Evolutionary conservation across 2,113 vertebrate genomes (phyloP).

Genomic region (Psittacus erithacus): DNA sequence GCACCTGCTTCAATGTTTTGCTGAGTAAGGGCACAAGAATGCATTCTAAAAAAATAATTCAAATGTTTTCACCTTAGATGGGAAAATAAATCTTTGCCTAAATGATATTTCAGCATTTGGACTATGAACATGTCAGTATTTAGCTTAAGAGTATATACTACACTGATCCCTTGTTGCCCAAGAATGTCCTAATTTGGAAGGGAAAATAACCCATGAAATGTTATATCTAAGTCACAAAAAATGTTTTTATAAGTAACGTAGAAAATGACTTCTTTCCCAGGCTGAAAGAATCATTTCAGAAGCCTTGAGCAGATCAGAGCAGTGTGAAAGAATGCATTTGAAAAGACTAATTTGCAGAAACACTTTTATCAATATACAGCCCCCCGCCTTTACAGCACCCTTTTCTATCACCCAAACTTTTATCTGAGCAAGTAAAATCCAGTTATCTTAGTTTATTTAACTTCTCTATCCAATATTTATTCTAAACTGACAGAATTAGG

Average conservation of each 20-base stretch:
- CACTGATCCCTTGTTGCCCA: conserved; percentile 6
- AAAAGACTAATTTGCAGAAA: conserved; percentile 19
- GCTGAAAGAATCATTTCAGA: not conserved
- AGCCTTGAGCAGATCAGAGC: not conserved
- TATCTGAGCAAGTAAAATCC: conserved; percentile 54
- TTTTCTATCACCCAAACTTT: conserved; percentile 36
- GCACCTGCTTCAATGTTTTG: conserved; percentile 12
- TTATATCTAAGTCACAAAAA: not conserved
- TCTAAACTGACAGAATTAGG: conserved; percentile 58
- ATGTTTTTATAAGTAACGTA: conserved; percentile 4
- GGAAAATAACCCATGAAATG: conserved; percentile 10
- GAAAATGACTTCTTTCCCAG: conserved; percentile 15
- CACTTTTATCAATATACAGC: not conserved
- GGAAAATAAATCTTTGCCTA: conserved; percentile 26
- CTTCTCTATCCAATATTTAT: conserved; percentile 27
- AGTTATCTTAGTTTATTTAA: conserved; percentile 46
- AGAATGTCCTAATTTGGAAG: conserved; percentile 22
- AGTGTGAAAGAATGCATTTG: not conserved
- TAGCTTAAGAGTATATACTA: not conserved
- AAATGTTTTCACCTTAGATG: not conserved
- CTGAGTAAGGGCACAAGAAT: conserved; percentile 23
- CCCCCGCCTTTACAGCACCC: not conserved
- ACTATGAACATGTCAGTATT: not conserved
- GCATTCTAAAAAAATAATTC: not conserved
- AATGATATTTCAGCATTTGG: conserved; percentile 19